phyloP scores from a whole-genome alignment of 2,113 vertebrate species.

The Ptyas mucosa region DNA sequence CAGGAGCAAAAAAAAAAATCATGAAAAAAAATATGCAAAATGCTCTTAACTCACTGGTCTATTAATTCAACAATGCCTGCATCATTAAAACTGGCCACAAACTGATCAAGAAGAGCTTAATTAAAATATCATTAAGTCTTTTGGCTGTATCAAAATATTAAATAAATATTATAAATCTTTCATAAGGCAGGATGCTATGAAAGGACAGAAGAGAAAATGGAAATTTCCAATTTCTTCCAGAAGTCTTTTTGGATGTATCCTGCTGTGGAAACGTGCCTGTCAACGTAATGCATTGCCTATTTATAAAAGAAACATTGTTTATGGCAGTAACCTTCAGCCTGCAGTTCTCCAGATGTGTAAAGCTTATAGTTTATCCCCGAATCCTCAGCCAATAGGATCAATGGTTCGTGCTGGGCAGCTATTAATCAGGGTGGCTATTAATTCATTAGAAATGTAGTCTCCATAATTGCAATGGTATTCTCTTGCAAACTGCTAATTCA shows the following conservation, averaged over 20 bases:
- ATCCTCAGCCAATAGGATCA: neutral
- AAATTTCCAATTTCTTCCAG: constrained; percentile 1
- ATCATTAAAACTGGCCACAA: neutral
- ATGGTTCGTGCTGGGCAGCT: neutral
- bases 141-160: neutral
- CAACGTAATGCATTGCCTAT: fast-evolving
- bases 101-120: neutral
- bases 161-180: neutral
- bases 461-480: neutral
- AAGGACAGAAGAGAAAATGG: neutral
- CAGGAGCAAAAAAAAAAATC: neutral
- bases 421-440: neutral
- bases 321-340: neutral
- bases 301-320: neutral
- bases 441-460: neutral
- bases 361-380: neutral
- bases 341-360: neutral
- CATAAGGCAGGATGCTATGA: neutral
- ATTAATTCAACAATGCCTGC: neutral
- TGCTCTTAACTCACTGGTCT: neutral
- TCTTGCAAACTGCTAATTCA: neutral
- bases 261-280: neutral
- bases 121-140: neutral
- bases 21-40: neutral
- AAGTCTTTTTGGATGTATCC: neutral